Evolutionary conservation across 2,797 vertebrate species (phyloP).

Genomic region (Anas capensis): DNA sequence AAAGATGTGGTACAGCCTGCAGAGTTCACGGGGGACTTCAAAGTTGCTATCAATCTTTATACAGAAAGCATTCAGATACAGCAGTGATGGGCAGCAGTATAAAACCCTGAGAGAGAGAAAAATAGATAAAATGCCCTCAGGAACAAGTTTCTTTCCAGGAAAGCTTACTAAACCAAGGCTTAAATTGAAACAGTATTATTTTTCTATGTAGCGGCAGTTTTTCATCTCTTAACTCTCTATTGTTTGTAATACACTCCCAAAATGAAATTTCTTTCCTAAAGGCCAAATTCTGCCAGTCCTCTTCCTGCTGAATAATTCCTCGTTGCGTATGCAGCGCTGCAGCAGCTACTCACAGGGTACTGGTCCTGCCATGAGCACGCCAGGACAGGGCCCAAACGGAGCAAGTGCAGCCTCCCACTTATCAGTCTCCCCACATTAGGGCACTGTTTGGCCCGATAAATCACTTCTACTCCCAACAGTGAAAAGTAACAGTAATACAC

Average conservation of each 20-base stretch:
- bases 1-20: slow-evolving; percentile 5
- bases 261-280: slow-evolving; percentile 52
- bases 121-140: slow-evolving; percentile 61
- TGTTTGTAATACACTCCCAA: slow-evolving; percentile 21
- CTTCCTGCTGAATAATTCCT: not conserved
- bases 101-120: slow-evolving; percentile 45
- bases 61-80: slow-evolving; percentile 8
- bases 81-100: slow-evolving; percentile 28
- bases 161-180: slow-evolving; percentile 42
- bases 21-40: slow-evolving; percentile 14
- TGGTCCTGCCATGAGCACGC: not conserved
- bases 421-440: not conserved
- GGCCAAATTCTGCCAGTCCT: slow-evolving; percentile 18
- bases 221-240: slow-evolving; percentile 62
- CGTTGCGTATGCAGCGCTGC: not conserved
- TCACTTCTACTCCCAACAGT: not conserved
- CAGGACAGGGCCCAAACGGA: not conserved
- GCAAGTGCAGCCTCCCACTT: not conserved
- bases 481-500: not conserved
- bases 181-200: slow-evolving; percentile 63
- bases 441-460: not conserved
- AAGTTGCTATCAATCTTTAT: slow-evolving; percentile 35
- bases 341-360: not conserved
- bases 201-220: slow-evolving; percentile 28
- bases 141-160: slow-evolving; percentile 51